Evolutionary conservation across 2,797 vertebrate genomes (phyloP).

Genomic region (Diglossa cyanea): DNA sequence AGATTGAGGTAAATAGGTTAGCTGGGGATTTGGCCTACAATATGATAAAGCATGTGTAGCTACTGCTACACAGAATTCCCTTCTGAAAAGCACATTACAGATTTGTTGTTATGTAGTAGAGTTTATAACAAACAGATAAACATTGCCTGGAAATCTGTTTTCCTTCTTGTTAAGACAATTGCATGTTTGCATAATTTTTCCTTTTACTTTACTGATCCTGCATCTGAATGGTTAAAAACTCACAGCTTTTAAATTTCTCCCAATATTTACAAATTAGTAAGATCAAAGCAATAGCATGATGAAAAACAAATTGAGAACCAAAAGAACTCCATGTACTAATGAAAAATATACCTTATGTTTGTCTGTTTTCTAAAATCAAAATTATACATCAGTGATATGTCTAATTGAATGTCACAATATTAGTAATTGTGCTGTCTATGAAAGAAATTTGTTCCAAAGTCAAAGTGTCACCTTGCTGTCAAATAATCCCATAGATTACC

Average conservation of each 20-base stretch:
- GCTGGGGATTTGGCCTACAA: neutral
- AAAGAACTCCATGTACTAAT: neutral
- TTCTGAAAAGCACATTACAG: neutral
- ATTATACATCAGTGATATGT: neutral
- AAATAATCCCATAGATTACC: conserved; percentile 74
- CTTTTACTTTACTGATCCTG: neutral
- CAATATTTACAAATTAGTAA: neutral
- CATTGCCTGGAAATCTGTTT: neutral
- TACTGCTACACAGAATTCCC: neutral
- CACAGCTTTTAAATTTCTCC: neutral
- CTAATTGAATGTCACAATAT: conserved; percentile 65
- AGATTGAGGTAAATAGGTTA: neutral
- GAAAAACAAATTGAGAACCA: neutral
- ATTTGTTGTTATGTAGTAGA: neutral
- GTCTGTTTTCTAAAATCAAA: conserved; percentile 35
- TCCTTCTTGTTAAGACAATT: neutral
- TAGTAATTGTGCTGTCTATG: conserved; percentile 66
- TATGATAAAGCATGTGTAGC: neutral
- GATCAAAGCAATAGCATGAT: neutral
- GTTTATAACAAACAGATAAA: neutral
- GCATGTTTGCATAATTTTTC: neutral
- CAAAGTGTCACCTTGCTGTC: conserved; percentile 76
- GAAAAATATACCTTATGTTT: conserved; percentile 22
- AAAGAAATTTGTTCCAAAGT: conserved; percentile 73
- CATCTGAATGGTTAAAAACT: neutral